Evolutionary conservation across 2,888 invertebrate genomes (phyloP).

Genomic region (Venusia cambrica): DNA sequence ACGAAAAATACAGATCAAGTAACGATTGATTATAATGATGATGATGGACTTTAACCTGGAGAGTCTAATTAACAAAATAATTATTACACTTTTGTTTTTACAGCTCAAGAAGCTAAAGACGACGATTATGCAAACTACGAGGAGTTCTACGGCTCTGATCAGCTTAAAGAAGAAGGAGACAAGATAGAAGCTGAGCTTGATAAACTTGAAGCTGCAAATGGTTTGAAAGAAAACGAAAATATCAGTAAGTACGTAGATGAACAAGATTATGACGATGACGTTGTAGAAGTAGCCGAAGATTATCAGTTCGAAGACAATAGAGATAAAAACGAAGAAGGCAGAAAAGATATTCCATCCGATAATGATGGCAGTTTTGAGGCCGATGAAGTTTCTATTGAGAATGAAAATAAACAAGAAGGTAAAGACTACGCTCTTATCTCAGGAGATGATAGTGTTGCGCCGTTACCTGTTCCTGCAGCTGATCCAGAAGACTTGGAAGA

Average conservation of each 20-base stretch:
- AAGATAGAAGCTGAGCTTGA: conserved; percentile 22
- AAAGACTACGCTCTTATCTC: conserved; percentile 28
- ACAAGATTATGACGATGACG: conserved; percentile 19
- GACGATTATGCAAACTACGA: conserved; percentile 30
- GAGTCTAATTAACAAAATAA: no score
- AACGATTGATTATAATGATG: conserved; percentile 1
- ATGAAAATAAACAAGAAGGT: conserved; percentile 17
- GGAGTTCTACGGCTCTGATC: conserved; percentile 21
- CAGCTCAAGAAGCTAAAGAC: conserved; percentile 32
- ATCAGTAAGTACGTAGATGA: conserved; percentile 24
- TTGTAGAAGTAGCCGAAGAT: conserved; percentile 33
- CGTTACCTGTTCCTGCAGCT: conserved; percentile 22
- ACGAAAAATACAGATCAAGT: background rate
- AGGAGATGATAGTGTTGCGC: conserved; percentile 28
- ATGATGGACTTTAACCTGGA: no score
- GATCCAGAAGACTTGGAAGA: conserved; percentile 16
- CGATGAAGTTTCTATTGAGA: conserved; percentile 15
- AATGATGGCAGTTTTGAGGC: conserved; percentile 9
- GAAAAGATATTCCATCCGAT: conserved; percentile 12
- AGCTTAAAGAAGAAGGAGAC: conserved; percentile 19
- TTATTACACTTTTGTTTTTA: no score
- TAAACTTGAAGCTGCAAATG: conserved; percentile 19
- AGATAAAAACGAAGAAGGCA: conserved; percentile 26
- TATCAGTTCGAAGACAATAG: conserved; percentile 63
- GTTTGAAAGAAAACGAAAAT: conserved; percentile 25